A percentile compares a stretch with the other conserved stretches of the same genome.
Conservation (phyloP, 2,888 invertebrate species). For the Harpalus rubripes region DNA sequence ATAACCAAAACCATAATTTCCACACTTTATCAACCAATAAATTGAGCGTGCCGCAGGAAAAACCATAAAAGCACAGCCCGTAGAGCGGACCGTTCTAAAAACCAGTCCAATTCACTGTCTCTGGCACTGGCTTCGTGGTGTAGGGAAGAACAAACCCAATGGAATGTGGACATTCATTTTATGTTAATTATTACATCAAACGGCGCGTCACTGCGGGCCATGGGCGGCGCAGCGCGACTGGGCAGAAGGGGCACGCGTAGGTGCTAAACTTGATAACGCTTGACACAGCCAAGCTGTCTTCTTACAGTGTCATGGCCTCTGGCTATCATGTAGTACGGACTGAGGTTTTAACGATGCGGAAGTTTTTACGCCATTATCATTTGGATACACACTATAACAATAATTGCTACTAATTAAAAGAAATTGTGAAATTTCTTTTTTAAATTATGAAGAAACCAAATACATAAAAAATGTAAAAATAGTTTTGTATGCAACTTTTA, state of each 20-base stretch:
- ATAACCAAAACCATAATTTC: constrained; percentile 61
- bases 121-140: constrained; percentile 12
- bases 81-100: constrained; percentile 45
- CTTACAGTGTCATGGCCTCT: constrained; percentile 29
- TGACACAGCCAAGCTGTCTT: constrained; percentile 42
- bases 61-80: constrained; percentile 63
- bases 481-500: too few species aligned
- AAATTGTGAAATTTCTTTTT: too few species aligned
- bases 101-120: constrained; percentile 56
- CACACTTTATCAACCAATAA: constrained; percentile 66
- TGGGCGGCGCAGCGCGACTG: constrained; percentile 34
- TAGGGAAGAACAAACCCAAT: constrained; percentile 51
- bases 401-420: not conserved
- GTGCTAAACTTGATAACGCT: constrained; percentile 61
- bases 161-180: constrained; percentile 66
- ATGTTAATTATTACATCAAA: constrained; percentile 67
- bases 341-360: constrained; percentile 17
- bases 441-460: too few species aligned
- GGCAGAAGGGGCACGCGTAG: constrained; percentile 47
- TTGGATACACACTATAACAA: not conserved
- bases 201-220: constrained; percentile 64
- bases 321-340: constrained; percentile 3
- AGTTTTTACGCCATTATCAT: not conserved
- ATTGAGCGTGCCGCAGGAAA: constrained; percentile 54
- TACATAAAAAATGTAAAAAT: too few species aligned